Evolutionary conservation across 2,113 vertebrate species (phyloP), one percentile per base, ranked within the genome.

Genomic region (Sula dactylatra): DNA sequence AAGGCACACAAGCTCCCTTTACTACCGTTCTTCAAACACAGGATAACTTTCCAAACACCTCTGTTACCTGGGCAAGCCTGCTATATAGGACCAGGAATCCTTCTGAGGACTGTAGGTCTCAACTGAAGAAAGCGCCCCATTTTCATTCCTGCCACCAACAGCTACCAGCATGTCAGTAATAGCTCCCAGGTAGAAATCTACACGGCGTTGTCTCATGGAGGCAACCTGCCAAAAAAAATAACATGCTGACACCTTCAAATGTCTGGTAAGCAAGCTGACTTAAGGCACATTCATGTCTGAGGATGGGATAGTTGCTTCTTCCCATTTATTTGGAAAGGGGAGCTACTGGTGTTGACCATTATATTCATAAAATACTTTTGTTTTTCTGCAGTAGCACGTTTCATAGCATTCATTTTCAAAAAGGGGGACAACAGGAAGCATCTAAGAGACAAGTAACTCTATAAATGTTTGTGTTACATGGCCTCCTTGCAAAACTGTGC

Each of bases 121-220:
- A 4, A 99, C 99, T 0, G 99, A 99, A 21, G 99, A 99, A 59
- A 99, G 94, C 0, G 99, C 99, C 18, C 99, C 99, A 0, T 98
- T 98, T 73, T 99, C 99, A 29, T 99, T 99, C 90, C 99, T 98
- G 91, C 99, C 99, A 7, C 99, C 99, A 4, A 99, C 99, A 2
- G 99, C 99, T 20, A 99, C 98, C 95, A 99, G 98, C 96, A 98
- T 98, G 79, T 99, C 98, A 4, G 98, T 98, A 16, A 99, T 97
- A 5, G 99, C 98, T 22, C 98, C 99, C 77, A 99, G 97, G 98
- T 98, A 99, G 97, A 99, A 99, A 94, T 99, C 99, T 52, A 99
- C 99, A 2, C 99, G 98, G 12, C 98, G 97, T 62, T 99, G 99
- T 97, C 99, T 99, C 99, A 99, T 99, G 67, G 98, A 97, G 22